Evolutionary conservation across 2,888 invertebrate species (phyloP).

Genomic region (Seira sanloemensis): DNA sequence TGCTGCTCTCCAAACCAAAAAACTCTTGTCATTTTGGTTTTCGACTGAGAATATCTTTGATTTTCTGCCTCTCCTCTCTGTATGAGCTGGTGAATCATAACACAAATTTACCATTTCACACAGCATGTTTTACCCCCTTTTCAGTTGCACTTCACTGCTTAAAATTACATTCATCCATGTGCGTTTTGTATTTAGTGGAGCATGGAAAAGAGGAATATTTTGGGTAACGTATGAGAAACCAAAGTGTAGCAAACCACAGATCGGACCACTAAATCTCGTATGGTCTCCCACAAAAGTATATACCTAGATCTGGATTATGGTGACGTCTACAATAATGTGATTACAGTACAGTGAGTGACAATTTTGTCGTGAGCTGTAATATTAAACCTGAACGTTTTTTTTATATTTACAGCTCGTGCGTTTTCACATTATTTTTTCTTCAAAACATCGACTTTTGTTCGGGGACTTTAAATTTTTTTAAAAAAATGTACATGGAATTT

Average conservation of each 20-base stretch:
- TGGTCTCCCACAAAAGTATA: conserved; percentile 15
- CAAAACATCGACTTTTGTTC: no score
- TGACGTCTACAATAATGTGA: background rate
- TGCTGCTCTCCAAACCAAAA: conserved; percentile 2
- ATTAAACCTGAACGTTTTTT: background rate
- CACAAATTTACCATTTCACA: background rate
- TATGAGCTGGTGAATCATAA: background rate
- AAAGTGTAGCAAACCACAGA: conserved; percentile 39
- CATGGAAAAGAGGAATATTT: conserved; percentile 5
- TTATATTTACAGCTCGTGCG: background rate
- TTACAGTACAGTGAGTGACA: background rate
- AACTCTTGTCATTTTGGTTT: conserved; percentile 13
- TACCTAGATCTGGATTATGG: background rate
- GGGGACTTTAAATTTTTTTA: no score
- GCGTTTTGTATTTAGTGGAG: conserved; percentile 30
- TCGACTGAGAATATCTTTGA: background rate
- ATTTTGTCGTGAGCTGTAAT: conserved; percentile 8
- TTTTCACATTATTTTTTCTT: no score
- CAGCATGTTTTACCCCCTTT: background rate
- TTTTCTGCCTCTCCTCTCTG: background rate
- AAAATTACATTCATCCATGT: background rate
- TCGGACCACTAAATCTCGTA: conserved; percentile 20
- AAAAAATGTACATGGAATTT: no score
- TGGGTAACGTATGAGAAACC: background rate
- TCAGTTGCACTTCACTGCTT: background rate